These are phyloP conservation scores for Strigamia crassipes DNA, from an alignment of 2,888 invertebrate species.

Conservation along the genomic window DNA sequence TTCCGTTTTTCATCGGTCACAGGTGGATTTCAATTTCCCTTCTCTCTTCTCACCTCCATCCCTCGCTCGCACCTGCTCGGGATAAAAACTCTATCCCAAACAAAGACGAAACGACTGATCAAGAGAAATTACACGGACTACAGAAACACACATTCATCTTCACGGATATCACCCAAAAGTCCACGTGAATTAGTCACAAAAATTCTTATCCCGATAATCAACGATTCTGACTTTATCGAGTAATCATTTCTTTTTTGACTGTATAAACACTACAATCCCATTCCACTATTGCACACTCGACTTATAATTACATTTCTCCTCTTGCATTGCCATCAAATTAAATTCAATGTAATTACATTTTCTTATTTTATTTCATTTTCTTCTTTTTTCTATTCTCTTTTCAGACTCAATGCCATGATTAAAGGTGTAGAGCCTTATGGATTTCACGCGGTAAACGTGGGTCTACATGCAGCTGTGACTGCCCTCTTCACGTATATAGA, in stretches of 20 bases:
- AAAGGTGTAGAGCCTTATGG: constrained; percentile 74
- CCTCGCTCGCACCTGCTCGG: constrained; percentile 23
- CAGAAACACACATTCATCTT: background rate
- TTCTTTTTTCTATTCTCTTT: constrained; percentile 55
- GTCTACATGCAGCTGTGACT: constrained; percentile 75
- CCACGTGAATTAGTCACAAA: no score
- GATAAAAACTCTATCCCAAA: constrained; percentile 2
- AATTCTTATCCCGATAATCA: no score
- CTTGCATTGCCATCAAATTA: constrained; percentile 22
- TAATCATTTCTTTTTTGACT: background rate
- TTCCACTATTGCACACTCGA: background rate
- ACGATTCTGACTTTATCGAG: no score
- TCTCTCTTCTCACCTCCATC: constrained; percentile 35
- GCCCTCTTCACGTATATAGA: constrained; percentile 57
- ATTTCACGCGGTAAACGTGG: constrained; percentile 80
- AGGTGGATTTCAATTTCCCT: constrained; percentile 40
- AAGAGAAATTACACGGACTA: constrained; percentile 29
- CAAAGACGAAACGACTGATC: constrained; percentile 30
- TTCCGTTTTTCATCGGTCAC: constrained; percentile 42
- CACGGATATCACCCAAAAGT: background rate
- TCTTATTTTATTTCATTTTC: constrained; percentile 17
- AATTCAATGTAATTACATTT: constrained; percentile 46
- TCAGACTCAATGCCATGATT: constrained; percentile 74
- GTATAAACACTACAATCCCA: background rate
- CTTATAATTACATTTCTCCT: constrained; percentile 18